phyloP scores from a whole-genome alignment of 1,140 invertebrate species.

The Sipha flava region DNA sequence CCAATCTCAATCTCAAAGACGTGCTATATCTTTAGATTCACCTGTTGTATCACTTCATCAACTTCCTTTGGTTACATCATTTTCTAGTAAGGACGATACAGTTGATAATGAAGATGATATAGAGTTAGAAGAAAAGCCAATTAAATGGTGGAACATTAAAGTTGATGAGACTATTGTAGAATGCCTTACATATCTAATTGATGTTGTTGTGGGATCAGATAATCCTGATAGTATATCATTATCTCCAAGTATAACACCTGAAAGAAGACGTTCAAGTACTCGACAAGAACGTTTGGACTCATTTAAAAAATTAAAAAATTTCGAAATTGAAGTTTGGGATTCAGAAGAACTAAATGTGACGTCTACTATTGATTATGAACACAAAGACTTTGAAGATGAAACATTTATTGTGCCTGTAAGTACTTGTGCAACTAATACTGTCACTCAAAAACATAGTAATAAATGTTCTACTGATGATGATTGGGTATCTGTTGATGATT shows the following conservation, averaged over 20 bases:
- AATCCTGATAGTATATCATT: neutral
- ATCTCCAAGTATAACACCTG: slow-evolving; percentile 32
- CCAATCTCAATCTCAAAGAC: slow-evolving; percentile 61
- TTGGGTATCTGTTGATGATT: slow-evolving; percentile 8
- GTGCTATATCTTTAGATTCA: slow-evolving; percentile 72
- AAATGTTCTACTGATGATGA: slow-evolving; percentile 3
- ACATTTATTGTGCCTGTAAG: slow-evolving; percentile 34
- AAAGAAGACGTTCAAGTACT: slow-evolving; percentile 39
- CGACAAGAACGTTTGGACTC: slow-evolving; percentile 41
- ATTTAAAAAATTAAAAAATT: slow-evolving; percentile 41
- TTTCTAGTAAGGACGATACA: slow-evolving; percentile 79
- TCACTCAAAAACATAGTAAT: neutral
- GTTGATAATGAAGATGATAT: slow-evolving; percentile 45
- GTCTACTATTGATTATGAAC: slow-evolving; percentile 36
- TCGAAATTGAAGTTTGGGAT: slow-evolving; percentile 41
- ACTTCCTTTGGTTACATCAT: slow-evolving; percentile 70
- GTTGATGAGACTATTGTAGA: slow-evolving; percentile 16
- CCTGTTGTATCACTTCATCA: slow-evolving; percentile 68
- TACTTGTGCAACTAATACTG: neutral
- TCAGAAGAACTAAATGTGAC: slow-evolving; percentile 39
- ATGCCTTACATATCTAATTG: neutral
- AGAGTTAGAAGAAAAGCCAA: slow-evolving; percentile 38
- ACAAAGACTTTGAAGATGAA: slow-evolving; percentile 36
- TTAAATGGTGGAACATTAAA: slow-evolving; percentile 2
- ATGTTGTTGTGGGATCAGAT: neutral